Evolutionary conservation across 2,113 vertebrate genomes (phyloP).

Genomic region (Varanus komodoensis): DNA sequence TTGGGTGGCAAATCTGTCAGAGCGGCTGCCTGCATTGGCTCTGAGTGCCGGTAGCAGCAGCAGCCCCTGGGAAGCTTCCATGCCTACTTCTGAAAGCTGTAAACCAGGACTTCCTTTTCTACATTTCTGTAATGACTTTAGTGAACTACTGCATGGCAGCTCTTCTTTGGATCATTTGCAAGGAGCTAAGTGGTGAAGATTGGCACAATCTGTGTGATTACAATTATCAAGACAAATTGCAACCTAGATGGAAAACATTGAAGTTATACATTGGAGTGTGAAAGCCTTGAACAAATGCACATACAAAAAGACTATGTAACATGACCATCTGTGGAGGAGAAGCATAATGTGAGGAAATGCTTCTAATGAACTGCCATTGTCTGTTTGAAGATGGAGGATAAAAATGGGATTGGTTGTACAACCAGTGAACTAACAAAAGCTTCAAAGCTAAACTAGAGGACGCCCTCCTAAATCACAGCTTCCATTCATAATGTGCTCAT

Average conservation of each 20-base stretch:
- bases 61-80: background rate
- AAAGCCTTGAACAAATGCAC: background rate
- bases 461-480: constrained; percentile 34
- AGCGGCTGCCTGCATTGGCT: background rate
- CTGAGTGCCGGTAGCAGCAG: background rate
- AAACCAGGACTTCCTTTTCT: background rate
- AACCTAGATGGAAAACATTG: constrained; percentile 3
- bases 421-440: constrained; percentile 35
- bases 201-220: constrained; percentile 1
- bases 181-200: background rate
- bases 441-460: constrained; percentile 34
- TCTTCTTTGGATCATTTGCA: background rate
- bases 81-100: background rate
- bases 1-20: background rate
- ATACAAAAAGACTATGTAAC: background rate
- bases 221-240: constrained; percentile 11
- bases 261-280: background rate
- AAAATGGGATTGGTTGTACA: constrained; percentile 26
- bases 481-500: background rate
- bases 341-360: background rate
- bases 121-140: background rate
- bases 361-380: constrained; percentile 10
- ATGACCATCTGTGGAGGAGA: constrained; percentile 30
- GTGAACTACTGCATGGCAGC: background rate
- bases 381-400: constrained; percentile 25